Evolutionary conservation across 2,888 invertebrate genomes (phyloP).

Genomic region (Venusia cambrica): DNA sequence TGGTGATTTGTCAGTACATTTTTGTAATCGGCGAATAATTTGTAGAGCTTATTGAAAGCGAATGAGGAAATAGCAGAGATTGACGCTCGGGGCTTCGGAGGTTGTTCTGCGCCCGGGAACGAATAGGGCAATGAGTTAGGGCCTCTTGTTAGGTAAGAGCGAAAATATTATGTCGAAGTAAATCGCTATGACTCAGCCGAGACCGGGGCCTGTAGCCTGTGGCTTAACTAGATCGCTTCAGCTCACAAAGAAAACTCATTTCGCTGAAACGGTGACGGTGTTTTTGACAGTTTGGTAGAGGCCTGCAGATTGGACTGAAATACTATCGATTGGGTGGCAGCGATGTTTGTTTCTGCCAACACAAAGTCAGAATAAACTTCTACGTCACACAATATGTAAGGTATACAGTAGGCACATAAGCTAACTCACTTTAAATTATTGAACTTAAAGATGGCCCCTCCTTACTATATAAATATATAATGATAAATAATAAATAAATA

Average conservation of each 20-base stretch:
- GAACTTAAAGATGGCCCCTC: no score
- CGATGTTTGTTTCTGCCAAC: no score
- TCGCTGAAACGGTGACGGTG: slow-evolving; percentile 34
- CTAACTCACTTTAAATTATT: no score
- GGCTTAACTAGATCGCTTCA: slow-evolving; percentile 25
- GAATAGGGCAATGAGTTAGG: slow-evolving; percentile 12
- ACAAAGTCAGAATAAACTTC: no score
- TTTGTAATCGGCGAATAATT: slow-evolving; percentile 30
- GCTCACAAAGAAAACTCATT: slow-evolving; percentile 41
- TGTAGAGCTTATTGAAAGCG: slow-evolving; percentile 36
- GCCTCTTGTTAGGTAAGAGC: slow-evolving; percentile 5
- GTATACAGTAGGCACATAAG: no score
- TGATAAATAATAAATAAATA: no score
- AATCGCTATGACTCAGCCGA: no score
- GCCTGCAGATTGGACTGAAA: slow-evolving; percentile 26
- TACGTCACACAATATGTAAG: no score
- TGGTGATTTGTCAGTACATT: no score
- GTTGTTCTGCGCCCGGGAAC: slow-evolving; percentile 29
- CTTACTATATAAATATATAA: no score
- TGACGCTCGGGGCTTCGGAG: slow-evolving; percentile 35
- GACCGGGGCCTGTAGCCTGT: no score
- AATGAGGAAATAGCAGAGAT: slow-evolving; percentile 35
- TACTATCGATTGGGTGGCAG: slow-evolving; percentile 19
- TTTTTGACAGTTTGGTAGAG: slow-evolving; percentile 35
- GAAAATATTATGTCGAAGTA: no score